Conservation (phyloP, 2,888 invertebrate species). For the Litoditis marina region DNA sequence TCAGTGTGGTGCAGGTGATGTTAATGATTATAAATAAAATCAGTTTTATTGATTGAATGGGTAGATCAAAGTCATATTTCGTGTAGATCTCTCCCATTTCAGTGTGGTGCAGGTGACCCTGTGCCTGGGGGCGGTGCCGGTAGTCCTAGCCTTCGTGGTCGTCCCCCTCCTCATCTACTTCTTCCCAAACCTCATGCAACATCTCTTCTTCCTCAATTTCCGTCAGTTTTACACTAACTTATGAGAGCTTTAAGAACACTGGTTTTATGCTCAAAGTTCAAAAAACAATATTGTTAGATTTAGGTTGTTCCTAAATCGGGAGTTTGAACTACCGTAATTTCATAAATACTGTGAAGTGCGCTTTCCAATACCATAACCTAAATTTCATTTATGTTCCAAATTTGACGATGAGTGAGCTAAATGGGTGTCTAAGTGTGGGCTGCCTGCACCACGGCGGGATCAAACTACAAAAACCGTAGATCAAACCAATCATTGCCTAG, state of each 20-base stretch:
- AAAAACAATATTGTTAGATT: too few species aligned
- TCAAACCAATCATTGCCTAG: too few species aligned
- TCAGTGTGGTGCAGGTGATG: slow-evolving; percentile 14
- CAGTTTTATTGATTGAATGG: too few species aligned
- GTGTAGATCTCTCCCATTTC: neutral
- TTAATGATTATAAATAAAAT: too few species aligned
- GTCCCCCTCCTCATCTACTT: slow-evolving; percentile 37
- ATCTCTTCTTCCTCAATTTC: slow-evolving; percentile 57
- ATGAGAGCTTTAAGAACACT: slow-evolving; percentile 12
- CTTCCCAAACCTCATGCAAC: slow-evolving; percentile 50
- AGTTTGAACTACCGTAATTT: neutral
- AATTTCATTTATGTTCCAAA: too few species aligned
- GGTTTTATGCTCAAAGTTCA: neutral
- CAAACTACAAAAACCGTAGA: too few species aligned
- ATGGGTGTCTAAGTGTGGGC: too few species aligned
- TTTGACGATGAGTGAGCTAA: too few species aligned
- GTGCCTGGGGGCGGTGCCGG: slow-evolving; percentile 5
- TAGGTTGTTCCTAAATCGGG: neutral
- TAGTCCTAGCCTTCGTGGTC: slow-evolving; percentile 5
- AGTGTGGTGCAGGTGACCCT: slow-evolving; percentile 12
- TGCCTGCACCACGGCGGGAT: too few species aligned
- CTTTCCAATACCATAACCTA: too few species aligned
- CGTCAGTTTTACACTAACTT: slow-evolving; percentile 33
- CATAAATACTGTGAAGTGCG: too few species aligned
- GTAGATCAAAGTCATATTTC: neutral